A percentile compares a stretch with the other conserved stretches of the same genome.
phyloP scores from a whole-genome alignment of 2,113 vertebrate genomes.

The Steatornis caripensis region DNA sequence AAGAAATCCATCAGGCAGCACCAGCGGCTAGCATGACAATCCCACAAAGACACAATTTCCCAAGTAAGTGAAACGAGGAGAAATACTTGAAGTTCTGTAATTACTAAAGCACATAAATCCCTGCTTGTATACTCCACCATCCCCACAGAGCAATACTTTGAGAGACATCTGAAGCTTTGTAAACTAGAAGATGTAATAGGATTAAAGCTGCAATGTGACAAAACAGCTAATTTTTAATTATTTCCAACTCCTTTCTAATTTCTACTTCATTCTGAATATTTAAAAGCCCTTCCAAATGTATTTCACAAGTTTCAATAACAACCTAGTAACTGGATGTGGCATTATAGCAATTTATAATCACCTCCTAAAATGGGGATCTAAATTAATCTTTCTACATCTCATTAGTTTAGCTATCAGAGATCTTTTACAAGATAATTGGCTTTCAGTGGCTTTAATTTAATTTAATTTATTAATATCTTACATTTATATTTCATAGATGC shows the following conservation, averaged over 20 bases:
- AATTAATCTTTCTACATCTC: conserved; percentile 67
- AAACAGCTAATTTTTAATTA: conserved; percentile 44
- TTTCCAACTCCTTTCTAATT: conserved; percentile 49
- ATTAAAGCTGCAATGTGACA: conserved; percentile 22
- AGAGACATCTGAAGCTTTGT: conserved; percentile 13
- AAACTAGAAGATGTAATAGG: conserved; percentile 5
- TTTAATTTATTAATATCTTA: conserved; percentile 63
- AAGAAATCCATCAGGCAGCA: neutral
- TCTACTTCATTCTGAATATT: conserved; percentile 43
- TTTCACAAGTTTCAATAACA: conserved; percentile 54
- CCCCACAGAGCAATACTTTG: neutral
- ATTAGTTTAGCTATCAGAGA: conserved; percentile 58
- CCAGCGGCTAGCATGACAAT: fast-evolving
- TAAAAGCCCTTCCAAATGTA: conserved; percentile 44
- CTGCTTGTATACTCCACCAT: neutral
- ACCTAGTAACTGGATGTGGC: conserved; percentile 35
- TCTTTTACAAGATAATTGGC: conserved; percentile 59
- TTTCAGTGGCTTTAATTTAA: conserved; percentile 57
- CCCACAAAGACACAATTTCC: neutral
- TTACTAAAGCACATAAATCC: neutral
- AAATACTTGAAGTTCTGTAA: neutral
- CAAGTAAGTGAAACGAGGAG: neutral
- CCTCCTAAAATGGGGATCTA: conserved; percentile 31
- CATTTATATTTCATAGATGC: conserved; percentile 63
- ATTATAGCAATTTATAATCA: conserved; percentile 57